Base-by-base conservation (phyloP, 1,140 invertebrate species). In the Pogonomyrmex barbatus region DNA sequence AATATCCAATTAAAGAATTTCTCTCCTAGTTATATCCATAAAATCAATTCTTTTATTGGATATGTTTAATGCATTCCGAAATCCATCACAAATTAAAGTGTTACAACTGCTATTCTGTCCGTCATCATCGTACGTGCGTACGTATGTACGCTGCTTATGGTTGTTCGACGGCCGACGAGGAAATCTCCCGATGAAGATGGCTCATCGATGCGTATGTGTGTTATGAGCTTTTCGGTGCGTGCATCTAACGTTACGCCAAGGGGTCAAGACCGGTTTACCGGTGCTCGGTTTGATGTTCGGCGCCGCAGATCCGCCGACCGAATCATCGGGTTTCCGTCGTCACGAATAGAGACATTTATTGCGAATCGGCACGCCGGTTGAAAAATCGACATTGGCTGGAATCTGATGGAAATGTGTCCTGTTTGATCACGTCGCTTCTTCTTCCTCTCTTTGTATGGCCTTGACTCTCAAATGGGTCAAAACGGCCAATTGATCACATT, bases 171-270 rank as follows among this genome's bases (percentile, higher is more conserved):
- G 36, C 71, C n/a, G 71, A 56, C 42, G 17, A n/a, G 9, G 4
- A 14, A 33, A 33, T 39, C 8, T 56, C 17, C 3, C 1, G 17
- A 6, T 14, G 54, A 42, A 39, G 50, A 58, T 10, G 14, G 9
- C 14, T 71, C 62, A 17, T 5, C 54, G 36, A 10, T 14, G 77
- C 9, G 24, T 58, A 65, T n/a, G 73, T n/a, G 60, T 81, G 85
- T 56, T 68, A 56, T 17, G 50, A 45, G 24, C 14, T n/a, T 73
- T 30, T 68, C 24, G 52, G 42, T 8, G 12, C 9, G 42, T 1
- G 4, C 12, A 54, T 71, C 8, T 47, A 58, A 82, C 42, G 79
- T 82, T 82, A 73, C 12, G 47, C 47, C 42, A 82, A 24, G 30
- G 30, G 17, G 12, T 33, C 14, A 2, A 14, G 79, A 73, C 54